phyloP scores from a whole-genome alignment of 1,140 invertebrate species.

The Drosophila jambulina region DNA sequence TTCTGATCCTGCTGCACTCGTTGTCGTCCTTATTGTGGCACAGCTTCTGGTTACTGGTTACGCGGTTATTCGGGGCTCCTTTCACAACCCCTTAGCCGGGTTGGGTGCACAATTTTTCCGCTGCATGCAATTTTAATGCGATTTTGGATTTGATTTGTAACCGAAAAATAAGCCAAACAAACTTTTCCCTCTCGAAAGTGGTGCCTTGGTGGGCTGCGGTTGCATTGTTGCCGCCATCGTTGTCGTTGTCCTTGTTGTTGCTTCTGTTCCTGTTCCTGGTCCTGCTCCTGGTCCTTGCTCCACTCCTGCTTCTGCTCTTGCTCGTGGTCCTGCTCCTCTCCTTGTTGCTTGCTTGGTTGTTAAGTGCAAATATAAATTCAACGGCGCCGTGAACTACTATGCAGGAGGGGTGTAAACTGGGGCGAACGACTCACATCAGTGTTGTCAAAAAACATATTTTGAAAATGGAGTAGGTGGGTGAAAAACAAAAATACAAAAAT shows the following conservation, averaged over 20 bases:
- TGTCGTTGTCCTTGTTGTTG: slow-evolving; percentile 28
- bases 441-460: slow-evolving; percentile 6
- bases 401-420: not conserved
- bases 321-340: slow-evolving; percentile 22
- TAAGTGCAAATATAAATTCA: slow-evolving; percentile 83
- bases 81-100: slow-evolving; percentile 34
- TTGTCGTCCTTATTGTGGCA: slow-evolving; percentile 51
- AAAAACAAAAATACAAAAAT: not conserved
- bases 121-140: slow-evolving; percentile 82
- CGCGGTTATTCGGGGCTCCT: slow-evolving; percentile 54
- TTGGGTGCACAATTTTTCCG: slow-evolving; percentile 60
- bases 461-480: not conserved
- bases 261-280: slow-evolving; percentile 26
- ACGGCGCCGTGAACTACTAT: slow-evolving; percentile 61
- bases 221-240: slow-evolving; percentile 39
- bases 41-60: slow-evolving; percentile 56
- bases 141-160: slow-evolving; percentile 82
- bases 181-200: slow-evolving; percentile 65
- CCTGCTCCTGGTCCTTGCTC: slow-evolving; percentile 32
- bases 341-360: slow-evolving; percentile 63
- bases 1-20: not conserved
- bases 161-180: slow-evolving; percentile 80
- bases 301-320: not conserved
- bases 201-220: slow-evolving; percentile 39
- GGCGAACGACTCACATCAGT: not conserved